Conservation (phyloP, 2,888 invertebrate species). For the Xanthia togata region DNA sequence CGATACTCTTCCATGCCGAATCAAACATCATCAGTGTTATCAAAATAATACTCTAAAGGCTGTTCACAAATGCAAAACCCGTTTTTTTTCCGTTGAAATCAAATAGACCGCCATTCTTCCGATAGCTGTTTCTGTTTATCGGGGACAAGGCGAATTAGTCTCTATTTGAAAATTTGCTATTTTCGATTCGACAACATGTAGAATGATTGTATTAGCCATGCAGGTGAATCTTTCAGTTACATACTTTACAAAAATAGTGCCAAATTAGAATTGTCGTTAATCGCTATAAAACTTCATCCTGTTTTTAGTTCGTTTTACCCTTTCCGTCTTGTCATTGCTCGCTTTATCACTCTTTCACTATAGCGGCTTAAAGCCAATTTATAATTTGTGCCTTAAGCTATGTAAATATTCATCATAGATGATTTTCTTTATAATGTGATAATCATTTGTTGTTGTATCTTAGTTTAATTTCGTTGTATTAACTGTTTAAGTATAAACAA, state of each 20-base stretch:
- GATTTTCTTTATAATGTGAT: slow-evolving; percentile 83
- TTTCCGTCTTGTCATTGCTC: slow-evolving; percentile 21
- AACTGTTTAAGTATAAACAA: slow-evolving; percentile 69
- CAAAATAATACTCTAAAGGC: no score
- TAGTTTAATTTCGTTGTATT: slow-evolving; percentile 73
- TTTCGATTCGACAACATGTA: neutral
- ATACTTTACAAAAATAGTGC: slow-evolving; percentile 3
- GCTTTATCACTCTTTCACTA: slow-evolving; percentile 27
- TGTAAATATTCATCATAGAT: slow-evolving; percentile 88
- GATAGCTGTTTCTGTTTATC: neutral
- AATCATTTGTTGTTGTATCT: slow-evolving; percentile 78
- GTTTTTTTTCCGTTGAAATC: neutral
- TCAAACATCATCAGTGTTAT: neutral
- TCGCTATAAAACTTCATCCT: neutral
- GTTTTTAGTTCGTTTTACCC: neutral
- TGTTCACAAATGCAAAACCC: neutral
- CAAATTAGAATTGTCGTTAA: slow-evolving; percentile 20
- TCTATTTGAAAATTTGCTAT: neutral
- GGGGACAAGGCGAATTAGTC: neutral
- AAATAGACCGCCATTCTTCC: neutral
- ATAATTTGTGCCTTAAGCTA: slow-evolving; percentile 86
- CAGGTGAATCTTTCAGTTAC: neutral
- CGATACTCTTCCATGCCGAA: no score
- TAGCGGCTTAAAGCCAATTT: slow-evolving; percentile 82
- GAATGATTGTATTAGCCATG: neutral